Base-by-base conservation (phyloP, 2,113 vertebrate genomes). In the Sapajus apella region DNA sequence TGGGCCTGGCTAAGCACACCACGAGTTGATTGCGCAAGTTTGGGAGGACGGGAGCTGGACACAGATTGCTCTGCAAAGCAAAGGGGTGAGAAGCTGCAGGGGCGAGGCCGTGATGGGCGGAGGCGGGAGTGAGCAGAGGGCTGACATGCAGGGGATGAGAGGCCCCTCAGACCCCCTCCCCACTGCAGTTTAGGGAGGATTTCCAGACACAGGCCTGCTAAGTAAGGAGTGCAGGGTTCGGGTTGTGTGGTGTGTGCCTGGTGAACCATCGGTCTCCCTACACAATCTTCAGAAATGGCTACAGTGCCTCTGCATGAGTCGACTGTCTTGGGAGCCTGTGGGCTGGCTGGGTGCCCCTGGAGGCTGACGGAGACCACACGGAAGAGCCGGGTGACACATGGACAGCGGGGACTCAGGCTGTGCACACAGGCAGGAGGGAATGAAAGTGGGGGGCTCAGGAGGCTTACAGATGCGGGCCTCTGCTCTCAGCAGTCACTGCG, bases 321-420 rank as follows among this genome's bases (percentile, higher is more conserved):
- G 45, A 35, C 9, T 79, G 16, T 79, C 30, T 32, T 8, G 14
- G 43, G 75, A 47, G 25, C 13, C 75, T 9, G 25, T 47, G 27
- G 27, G 8, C 75, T 64, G 27, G 12, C 27, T 72, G 70, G n/a
- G n/a, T 72, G n/a, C 70, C n/a, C 18, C 18, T 20, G 70, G n/a
- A 72, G 18, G 20, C n/a, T n/a, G n/a, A 21, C 0, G 20, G n/a
- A n/a, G 70, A 40, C 0, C 2, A 64, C 61, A 50, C 9, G 1
- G 45, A 79, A 32, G 47, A 52, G 30, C 45, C 16, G 11, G 45
- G 45, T 50, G 73, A 50, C 16, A 5, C 1, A 18, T 1, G 76
- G 76, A 35, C 2, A 9, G 30, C 16, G 18, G 13, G 30, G 16
- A 47, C 43, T 30, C 3, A 2, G 14, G 17, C 32, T 27, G 20